These are phyloP conservation scores for Drosophila fungiperda DNA, from an alignment of 2,888 invertebrate genomes.

Conservation along the genomic window DNA sequence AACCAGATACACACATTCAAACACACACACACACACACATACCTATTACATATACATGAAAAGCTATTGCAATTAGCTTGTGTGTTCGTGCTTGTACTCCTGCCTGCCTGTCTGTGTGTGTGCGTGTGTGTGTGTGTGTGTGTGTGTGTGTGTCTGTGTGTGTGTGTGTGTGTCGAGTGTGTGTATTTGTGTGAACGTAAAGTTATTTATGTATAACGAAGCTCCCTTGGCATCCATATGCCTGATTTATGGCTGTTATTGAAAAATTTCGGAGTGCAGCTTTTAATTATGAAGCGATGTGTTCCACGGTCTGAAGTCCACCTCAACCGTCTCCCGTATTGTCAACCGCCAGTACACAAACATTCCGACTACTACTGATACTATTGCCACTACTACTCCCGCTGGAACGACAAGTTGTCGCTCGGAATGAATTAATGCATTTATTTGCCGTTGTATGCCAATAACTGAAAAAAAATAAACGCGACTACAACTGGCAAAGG, in stretches of 20 bases:
- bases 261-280: conserved; percentile 82
- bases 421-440: conserved; percentile 42
- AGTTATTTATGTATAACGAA: conserved; percentile 80
- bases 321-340: conserved; percentile 1
- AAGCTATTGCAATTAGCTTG: conserved; percentile 25
- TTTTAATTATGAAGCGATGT: conserved; percentile 79
- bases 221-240: conserved; percentile 81
- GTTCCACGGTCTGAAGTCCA: conserved; percentile 25
- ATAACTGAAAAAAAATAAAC: not conserved
- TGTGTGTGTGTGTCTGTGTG: conserved; percentile 3
- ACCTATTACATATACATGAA: not conserved
- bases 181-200: conserved; percentile 31
- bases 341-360: conserved; percentile 16
- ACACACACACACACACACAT: not conserved
- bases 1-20: not conserved
- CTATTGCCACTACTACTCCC: conserved; percentile 12
- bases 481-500: conserved; percentile 25
- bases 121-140: conserved; percentile 4
- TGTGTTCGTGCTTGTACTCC: conserved; percentile 21
- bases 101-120: not conserved
- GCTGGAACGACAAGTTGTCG: conserved; percentile 33
- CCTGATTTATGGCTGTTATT: conserved; percentile 84
- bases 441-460: conserved; percentile 31
- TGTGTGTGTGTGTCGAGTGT: conserved; percentile 1
- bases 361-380: not conserved